A percentile compares a stretch with the other conserved stretches of the same genome.
These are phyloP conservation scores for Squalus acanthias DNA, from an alignment of 2,797 vertebrate species.

Conservation along the genomic window DNA sequence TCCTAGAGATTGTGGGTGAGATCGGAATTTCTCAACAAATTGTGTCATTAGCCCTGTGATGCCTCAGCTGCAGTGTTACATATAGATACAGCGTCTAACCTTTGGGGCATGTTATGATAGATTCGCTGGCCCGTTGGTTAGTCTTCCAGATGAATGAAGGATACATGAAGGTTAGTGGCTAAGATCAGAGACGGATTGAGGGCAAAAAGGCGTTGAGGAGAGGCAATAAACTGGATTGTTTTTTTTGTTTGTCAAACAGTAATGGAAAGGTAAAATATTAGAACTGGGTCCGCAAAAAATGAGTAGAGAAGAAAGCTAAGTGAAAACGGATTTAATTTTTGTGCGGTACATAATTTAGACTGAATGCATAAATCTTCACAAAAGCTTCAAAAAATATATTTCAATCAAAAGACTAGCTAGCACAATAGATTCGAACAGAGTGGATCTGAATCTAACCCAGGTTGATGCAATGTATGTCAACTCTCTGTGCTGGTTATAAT, in stretches of 20 bases:
- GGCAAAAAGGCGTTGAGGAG: not conserved
- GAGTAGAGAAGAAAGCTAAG: not conserved
- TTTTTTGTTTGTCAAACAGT: not conserved
- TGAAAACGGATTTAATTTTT: not conserved
- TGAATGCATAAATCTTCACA: not conserved
- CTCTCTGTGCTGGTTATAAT: not conserved
- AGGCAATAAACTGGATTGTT: conserved; percentile 5
- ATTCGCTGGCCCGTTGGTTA: not conserved
- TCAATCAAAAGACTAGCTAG: not conserved
- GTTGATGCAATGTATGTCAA: not conserved
- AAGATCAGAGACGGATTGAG: conserved; percentile 14
- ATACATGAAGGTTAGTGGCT: not conserved
- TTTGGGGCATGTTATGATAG: conserved; percentile 7
- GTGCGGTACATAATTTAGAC: not conserved
- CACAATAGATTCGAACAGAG: not conserved
- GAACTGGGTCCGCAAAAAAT: not conserved
- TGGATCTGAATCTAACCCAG: not conserved
- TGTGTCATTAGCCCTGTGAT: not conserved
- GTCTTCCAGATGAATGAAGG: conserved; percentile 23
- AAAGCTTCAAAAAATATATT: not conserved
- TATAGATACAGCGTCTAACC: not conserved
- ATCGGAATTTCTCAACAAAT: not conserved
- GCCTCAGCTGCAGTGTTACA: not conserved
- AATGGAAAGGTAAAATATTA: conserved; percentile 8
- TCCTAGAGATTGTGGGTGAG: not conserved